A percentile compares a stretch with the other conserved stretches of the same genome.
Evolutionary conservation across 2,113 vertebrate species (phyloP).

Genomic region (Anas platyrhynchos): DNA sequence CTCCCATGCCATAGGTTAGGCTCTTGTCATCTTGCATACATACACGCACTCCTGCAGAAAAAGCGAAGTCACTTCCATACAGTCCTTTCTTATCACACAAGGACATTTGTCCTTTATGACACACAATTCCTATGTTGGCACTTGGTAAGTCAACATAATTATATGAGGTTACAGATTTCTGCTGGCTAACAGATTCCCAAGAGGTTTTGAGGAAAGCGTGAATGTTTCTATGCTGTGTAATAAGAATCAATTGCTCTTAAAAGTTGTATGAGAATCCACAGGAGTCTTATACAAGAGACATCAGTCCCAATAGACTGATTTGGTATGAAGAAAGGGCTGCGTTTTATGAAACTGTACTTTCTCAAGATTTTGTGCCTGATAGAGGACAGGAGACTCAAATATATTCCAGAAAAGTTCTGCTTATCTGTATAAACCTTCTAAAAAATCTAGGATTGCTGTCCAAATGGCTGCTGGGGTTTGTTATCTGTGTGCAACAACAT

Average conservation of each 20-base stretch:
- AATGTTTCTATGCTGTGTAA: background rate
- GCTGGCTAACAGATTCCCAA: background rate
- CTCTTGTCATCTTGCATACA: background rate
- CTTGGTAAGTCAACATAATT: background rate
- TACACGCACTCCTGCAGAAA: background rate
- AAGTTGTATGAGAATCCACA: background rate
- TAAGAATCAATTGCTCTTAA: background rate
- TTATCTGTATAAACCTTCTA: background rate
- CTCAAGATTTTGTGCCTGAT: background rate
- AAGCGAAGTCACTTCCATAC: background rate
- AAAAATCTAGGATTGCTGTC: background rate
- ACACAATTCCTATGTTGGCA: background rate
- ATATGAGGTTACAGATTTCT: background rate
- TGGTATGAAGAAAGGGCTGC: background rate
- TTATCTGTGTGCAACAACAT: background rate
- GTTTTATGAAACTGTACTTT: background rate
- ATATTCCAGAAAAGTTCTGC: background rate
- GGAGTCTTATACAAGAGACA: background rate
- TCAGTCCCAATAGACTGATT: conserved; percentile 1
- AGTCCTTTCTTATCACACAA: background rate
- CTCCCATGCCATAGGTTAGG: background rate
- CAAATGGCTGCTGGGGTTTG: background rate
- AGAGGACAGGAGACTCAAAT: background rate
- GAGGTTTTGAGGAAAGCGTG: background rate
- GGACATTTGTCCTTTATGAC: background rate